Percentiles rank a stretch among this genome's conserved stretches.
Conservation (phyloP, 1,140 invertebrate genomes). For the Acarapis woodi region DNA sequence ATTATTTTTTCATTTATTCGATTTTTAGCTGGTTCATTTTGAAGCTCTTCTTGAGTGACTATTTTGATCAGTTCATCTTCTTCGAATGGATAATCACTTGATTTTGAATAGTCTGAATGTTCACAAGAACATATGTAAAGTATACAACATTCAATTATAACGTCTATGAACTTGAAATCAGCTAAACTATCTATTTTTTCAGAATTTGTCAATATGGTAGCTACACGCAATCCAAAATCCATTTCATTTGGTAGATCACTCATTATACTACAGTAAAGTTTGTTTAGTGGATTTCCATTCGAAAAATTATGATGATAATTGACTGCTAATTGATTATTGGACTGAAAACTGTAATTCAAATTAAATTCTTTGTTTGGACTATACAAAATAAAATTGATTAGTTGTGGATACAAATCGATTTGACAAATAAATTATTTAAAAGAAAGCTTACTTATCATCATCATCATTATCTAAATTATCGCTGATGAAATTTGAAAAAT, state of each 20-base stretch:
- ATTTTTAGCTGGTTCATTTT: not conserved
- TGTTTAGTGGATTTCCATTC: constrained; percentile 13
- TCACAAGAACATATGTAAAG: constrained; percentile 8
- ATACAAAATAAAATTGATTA: too few relatives aligned
- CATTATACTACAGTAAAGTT: constrained; percentile 54
- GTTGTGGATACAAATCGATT: not conserved
- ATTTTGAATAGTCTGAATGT: not conserved
- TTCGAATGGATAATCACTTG: too few relatives aligned
- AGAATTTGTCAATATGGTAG: constrained; percentile 54
- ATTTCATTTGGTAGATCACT: constrained; percentile 92
- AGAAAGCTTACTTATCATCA: constrained; percentile 3
- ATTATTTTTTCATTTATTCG: not conserved
- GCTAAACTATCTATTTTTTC: constrained; percentile 4
- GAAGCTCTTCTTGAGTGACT: not conserved
- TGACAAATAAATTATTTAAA: too few relatives aligned
- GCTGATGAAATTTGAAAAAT: constrained; percentile 1
- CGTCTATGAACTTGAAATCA: constrained; percentile 10
- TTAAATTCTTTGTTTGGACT: too few relatives aligned
- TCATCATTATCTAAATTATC: constrained; percentile 5
- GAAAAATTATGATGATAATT: too few relatives aligned
- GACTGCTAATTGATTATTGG: not conserved
- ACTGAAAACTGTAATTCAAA: too few relatives aligned
- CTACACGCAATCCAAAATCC: constrained; percentile 90
- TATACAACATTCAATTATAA: constrained; percentile 7
- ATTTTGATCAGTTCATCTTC: not conserved